Evolutionary conservation across 2,888 invertebrate species (phyloP), one percentile per base, ranked within the genome.

Genomic region (Abrostola triplasia): DNA sequence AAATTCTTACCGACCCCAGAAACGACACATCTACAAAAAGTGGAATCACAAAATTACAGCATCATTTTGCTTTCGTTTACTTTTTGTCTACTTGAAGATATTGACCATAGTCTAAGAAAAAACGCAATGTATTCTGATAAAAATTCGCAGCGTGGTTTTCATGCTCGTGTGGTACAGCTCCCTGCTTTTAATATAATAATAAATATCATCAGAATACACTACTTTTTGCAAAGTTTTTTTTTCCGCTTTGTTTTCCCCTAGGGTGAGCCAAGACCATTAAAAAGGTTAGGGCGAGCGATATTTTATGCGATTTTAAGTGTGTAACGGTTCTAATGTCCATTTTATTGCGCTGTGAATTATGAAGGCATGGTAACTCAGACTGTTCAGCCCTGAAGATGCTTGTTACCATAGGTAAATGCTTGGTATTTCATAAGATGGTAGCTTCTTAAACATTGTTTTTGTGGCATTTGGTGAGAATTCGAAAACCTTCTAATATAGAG

Each of bases 231-330:
- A 90, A 90, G 83, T 88, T 92, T 92, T 91, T 89, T 87, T 83
- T 82, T 70, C 67, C 84, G 71, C 86, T 88, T 92, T 93, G 90
- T 92, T 94, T 93, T 90, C 86, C 84, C 84, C 76, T 80, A 86
- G 92, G 94, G 92, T 84, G 90, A 83, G 85, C 83, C 83, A 85
- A 86, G 84, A 85, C 92, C 92, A 93, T 93, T 93, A 94, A 93
- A 93, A 93, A 91, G 90, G 92, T 92, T 88, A 88, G 93, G 90
- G 92, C 82, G 84, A 82, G 87, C 87, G 87, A 87, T 93, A 89
- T 92, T 94, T 94, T 94, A 94, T 93, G 93, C 86, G 92, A 90
- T 93, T 94, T 94, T 94, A 94, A 94, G 93, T 93, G 91, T 92
- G 88, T 91, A 89, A 89, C 90, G 82, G 86, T 84, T 89, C 86